Conservation (phyloP, 2,113 vertebrate species). For the Bothrops jararaca region DNA sequence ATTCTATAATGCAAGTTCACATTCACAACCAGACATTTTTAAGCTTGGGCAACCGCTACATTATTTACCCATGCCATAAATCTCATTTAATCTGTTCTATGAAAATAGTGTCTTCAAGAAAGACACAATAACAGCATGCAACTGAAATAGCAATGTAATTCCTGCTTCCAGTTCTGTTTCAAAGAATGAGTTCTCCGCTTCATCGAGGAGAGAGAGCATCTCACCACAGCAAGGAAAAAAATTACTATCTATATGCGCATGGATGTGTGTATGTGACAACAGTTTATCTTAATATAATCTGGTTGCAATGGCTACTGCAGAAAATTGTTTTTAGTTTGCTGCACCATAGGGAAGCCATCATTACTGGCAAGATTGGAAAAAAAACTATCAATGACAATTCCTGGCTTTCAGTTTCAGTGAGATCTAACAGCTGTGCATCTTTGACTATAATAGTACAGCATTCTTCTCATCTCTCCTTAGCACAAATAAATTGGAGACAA, state of each 20-base stretch:
- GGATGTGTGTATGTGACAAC: slow-evolving; percentile 63
- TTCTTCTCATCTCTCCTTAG: slow-evolving; percentile 28
- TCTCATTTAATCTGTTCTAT: slow-evolving; percentile 13
- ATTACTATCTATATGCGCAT: slow-evolving; percentile 12
- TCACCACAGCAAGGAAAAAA: slow-evolving; percentile 49
- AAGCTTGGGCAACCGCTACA: background rate
- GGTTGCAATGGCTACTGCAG: slow-evolving; percentile 64
- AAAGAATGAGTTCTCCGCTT: slow-evolving; percentile 34
- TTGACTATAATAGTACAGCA: slow-evolving; percentile 9
- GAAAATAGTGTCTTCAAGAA: slow-evolving; percentile 39
- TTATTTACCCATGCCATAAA: slow-evolving; percentile 20
- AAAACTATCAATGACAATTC: slow-evolving; percentile 62
- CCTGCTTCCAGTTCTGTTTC: slow-evolving; percentile 38
- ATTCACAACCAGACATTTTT: background rate
- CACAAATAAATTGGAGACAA: slow-evolving; percentile 43
- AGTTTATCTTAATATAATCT: slow-evolving; percentile 69
- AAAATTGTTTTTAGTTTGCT: slow-evolving; percentile 67
- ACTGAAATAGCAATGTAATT: slow-evolving; percentile 7
- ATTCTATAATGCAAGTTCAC: background rate
- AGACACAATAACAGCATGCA: background rate
- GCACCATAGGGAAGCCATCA: slow-evolving; percentile 62
- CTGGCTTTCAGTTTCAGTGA: slow-evolving; percentile 54
- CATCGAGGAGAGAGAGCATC: slow-evolving; percentile 40
- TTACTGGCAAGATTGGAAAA: slow-evolving; percentile 66
- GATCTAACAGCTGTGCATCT: slow-evolving; percentile 33